A percentile compares a stretch with the other conserved stretches of the same genome.
phyloP scores from a whole-genome alignment of 2,888 invertebrate species.

The Aspidiotus rigidus region DNA sequence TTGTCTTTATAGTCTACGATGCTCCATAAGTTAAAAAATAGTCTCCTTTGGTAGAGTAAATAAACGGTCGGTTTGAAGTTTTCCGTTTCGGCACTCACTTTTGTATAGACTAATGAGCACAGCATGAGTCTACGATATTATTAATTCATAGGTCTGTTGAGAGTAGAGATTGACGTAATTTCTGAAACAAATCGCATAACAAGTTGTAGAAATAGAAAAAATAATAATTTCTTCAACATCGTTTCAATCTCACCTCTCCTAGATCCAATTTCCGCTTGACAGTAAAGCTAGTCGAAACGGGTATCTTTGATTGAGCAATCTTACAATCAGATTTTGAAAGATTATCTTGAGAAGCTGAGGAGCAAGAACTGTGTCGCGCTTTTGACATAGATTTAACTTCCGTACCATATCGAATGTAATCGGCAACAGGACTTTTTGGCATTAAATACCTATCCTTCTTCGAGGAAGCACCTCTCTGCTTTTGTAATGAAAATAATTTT shows the following conservation, averaged over 20 bases:
- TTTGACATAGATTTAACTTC: slow-evolving; percentile 14
- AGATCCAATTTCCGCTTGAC: slow-evolving; percentile 18
- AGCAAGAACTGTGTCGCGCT: slow-evolving; percentile 6
- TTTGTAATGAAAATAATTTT: slow-evolving; percentile 13
- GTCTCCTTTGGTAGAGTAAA: no score
- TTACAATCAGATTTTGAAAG: slow-evolving; percentile 11
- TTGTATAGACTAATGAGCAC: no score
- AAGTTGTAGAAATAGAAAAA: no score
- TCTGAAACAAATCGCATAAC: no score
- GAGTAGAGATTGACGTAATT: no score
- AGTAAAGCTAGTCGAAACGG: background rate
- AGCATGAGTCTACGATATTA: no score
- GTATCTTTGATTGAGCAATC: slow-evolving; percentile 20
- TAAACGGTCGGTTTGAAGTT: no score
- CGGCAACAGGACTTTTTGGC: slow-evolving; percentile 6
- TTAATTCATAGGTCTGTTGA: no score
- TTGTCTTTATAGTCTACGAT: no score
- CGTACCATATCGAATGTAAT: slow-evolving; percentile 13
- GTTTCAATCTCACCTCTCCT: slow-evolving; percentile 7
- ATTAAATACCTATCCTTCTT: background rate
- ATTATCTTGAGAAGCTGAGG: background rate
- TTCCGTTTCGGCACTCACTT: no score
- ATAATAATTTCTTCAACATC: no score
- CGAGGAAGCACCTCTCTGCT: background rate
- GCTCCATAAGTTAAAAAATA: no score